A percentile compares a stretch with the other conserved stretches of the same genome.
These are phyloP conservation scores for Lynx canadensis DNA, from an alignment of 2,113 vertebrate genomes.

Conservation along the genomic window DNA sequence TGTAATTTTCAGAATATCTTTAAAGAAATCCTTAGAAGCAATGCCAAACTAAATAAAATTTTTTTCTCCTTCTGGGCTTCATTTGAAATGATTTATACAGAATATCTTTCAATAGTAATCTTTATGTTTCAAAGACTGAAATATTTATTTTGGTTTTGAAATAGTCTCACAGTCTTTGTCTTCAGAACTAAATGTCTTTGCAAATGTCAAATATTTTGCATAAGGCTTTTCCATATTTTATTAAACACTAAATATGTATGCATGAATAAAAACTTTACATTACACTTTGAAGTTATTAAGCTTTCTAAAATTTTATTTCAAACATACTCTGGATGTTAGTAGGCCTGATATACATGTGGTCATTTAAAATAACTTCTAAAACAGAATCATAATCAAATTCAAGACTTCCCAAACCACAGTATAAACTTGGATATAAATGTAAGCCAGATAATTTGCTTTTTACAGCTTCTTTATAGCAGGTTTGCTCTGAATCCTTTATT, in stretches of 20 bases:
- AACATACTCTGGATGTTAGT: neutral
- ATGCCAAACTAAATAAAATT: constrained; percentile 80
- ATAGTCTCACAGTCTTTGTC: constrained; percentile 74
- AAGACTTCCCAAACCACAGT: neutral
- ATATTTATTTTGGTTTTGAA: constrained; percentile 79
- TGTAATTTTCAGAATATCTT: constrained; percentile 80
- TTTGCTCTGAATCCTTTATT: neutral
- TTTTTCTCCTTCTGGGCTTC: constrained; percentile 79
- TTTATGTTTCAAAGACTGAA: constrained; percentile 79
- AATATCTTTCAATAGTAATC: constrained; percentile 80
- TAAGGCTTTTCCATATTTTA: constrained; percentile 54
- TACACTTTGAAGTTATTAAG: constrained; percentile 53
- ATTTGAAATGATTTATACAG: constrained; percentile 83
- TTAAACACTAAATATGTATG: constrained; percentile 47
- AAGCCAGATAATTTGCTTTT: neutral
- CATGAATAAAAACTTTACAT: constrained; percentile 50
- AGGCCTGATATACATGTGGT: neutral
- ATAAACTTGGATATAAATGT: neutral
- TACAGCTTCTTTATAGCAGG: neutral
- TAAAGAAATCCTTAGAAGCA: constrained; percentile 76
- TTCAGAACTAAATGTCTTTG: constrained; percentile 59
- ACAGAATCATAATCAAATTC: constrained; percentile 29
- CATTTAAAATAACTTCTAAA: neutral
- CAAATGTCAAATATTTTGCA: constrained; percentile 62
- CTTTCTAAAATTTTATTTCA: constrained; percentile 35